Base-by-base conservation (phyloP, 37 sponge, comb jelly and placozoan genomes). In the Hormiphora californensis region DNA sequence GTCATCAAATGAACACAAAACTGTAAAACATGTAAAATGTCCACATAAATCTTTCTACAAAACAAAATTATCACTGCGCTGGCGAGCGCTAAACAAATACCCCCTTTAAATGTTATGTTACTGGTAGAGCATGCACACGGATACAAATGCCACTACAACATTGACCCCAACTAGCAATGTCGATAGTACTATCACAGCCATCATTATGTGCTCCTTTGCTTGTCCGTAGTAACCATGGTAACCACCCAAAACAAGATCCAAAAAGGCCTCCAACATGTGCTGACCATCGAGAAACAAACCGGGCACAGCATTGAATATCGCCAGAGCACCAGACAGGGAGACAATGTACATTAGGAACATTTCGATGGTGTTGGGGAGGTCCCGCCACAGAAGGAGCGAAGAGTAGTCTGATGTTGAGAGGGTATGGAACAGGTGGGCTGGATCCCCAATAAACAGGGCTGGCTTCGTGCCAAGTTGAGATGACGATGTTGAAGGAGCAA, bases 381-480 rank as follows among this genome's bases (percentile, higher is more conserved):
- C 87, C 22, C 86, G 30, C 57, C 91, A 92, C 39, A 88, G 25
- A 54, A 54, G 40, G 2, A 54, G 40, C 33, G 85, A 39, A 15
- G 63, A 85, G 85, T 90, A 93, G 86, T 90, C 89, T 19, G 88
- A 88, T 36, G 85, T 59, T 7, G 34, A 41, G 19, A 95, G 43
- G 12, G 65, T 87, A 87, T 87, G 87, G 30, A 62, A 54, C 21
- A 95, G 88, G 19, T 41, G 85, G 27, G 86, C 32, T 19, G 92
- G 92, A 39, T 91, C 94, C 2, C 96, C 96, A 0, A 95, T 87
- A 68, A 90, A 95, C 39, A 95, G 63, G 15, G 91, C 88, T 23
- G 90, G 90, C 8, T 86, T 68, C 0, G 88, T 91, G 0, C 63
- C n/a, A n/a, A n/a, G n/a, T n/a, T n/a, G n/a, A n/a, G n/a, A n/a